Conservation (phyloP, 2,113 vertebrate species). For the Emydocephalus ijimae region DNA sequence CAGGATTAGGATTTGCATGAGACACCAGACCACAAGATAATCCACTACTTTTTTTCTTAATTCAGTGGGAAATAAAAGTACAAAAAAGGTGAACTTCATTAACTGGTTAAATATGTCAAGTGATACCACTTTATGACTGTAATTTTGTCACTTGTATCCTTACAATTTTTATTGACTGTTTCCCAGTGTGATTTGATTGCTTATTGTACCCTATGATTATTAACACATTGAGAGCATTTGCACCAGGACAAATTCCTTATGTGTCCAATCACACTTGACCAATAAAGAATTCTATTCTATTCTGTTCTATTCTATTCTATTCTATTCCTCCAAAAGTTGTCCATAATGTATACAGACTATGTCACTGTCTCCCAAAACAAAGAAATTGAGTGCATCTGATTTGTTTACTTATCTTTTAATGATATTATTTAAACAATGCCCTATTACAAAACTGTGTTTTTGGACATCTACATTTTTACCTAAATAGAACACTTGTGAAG, state of each 20-base stretch:
- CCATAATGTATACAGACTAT: background rate
- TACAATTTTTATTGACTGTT: too few species aligned
- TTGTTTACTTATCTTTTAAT: background rate
- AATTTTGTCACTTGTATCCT: too few species aligned
- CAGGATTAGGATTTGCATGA: background rate
- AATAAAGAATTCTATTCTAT: too few species aligned
- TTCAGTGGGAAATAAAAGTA: background rate
- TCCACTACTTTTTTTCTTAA: background rate
- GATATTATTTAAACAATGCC: too few species aligned
- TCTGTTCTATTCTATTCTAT: too few species aligned
- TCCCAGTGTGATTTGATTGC: too few species aligned
- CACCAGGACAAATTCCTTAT: too few species aligned
- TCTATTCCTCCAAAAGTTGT: background rate
- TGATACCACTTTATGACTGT: background rate
- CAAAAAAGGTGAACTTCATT: background rate
- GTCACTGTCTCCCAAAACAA: background rate
- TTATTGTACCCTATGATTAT: too few species aligned
- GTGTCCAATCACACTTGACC: too few species aligned
- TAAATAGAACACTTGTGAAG: background rate
- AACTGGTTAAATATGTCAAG: background rate
- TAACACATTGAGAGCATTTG: too few species aligned
- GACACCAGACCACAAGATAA: background rate
- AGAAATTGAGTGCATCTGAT: background rate
- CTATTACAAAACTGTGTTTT: background rate
- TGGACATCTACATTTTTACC: background rate